Evolutionary conservation across 2,888 invertebrate genomes (phyloP), one percentile per base, ranked within the genome.

Genomic region (Gonocerus acuteangulatus): DNA sequence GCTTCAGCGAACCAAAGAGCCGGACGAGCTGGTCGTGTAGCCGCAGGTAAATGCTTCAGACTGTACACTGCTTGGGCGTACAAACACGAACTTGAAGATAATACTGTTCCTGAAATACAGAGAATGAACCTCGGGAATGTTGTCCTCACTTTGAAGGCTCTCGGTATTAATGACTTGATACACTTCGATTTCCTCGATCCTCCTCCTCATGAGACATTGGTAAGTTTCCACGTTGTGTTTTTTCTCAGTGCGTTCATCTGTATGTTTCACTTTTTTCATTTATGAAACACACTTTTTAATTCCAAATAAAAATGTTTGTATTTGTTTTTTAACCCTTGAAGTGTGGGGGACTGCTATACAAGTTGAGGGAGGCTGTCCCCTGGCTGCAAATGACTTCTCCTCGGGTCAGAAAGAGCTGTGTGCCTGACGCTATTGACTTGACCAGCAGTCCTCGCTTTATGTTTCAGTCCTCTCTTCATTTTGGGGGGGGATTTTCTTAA

Each of bases 181-280:
- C 92, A 96, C 76, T 99, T 99, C 77, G 97, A 99, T 75, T 99
- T 96, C 73, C 78, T 99, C 70, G 99, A 99, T 78, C 95, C 96
- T 2, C 99, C 99, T 2, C 97, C 95, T 0, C 91, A 92, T 72
- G 92, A 94, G 74, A 91, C 93, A 1, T 76, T 95, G 60, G 88
- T 74, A 63, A 67, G 65, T 57, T 19, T 47, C 22, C 2, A 32
- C 6, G n/a, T 9, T 44, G 6, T 6, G n/a, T 7, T 44, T 44
- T 9, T n/a, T 44, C 7, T n/a, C 45, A n/a, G n/a, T n/a, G n/a
- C n/a, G n/a, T n/a, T n/a, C n/a, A 34, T 34, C 9, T 34, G 9
- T 34, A 34, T 34, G 36, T 34, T 34, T 13, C 13, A 9, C 9
- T 34, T 11, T 34, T 34, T 9, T 34, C 36, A 34, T 34, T 34